A percentile compares a stretch with the other conserved stretches of the same genome.
Evolutionary conservation across 2,888 invertebrate genomes (phyloP).

Genomic region (Stictocephala bisonia): DNA sequence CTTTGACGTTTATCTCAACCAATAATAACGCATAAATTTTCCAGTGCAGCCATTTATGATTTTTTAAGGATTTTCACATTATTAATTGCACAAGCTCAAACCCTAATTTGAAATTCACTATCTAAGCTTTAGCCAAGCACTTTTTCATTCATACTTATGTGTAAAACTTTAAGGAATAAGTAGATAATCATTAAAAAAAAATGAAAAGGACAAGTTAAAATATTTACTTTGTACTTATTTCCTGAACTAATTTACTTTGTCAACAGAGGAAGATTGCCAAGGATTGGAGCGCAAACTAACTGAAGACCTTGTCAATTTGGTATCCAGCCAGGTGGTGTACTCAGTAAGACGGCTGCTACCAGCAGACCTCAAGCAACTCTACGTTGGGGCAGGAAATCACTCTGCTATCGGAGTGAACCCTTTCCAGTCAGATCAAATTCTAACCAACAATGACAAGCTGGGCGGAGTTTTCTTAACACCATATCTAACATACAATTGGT

Average conservation of each 20-base stretch:
- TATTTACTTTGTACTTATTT: neutral
- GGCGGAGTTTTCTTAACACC: constrained; percentile 87
- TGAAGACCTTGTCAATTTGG: constrained; percentile 78
- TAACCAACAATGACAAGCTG: constrained; percentile 74
- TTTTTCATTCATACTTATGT: too few species aligned
- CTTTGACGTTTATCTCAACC: too few species aligned
- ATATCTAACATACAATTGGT: constrained; percentile 84
- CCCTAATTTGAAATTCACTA: too few species aligned
- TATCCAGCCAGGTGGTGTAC: constrained; percentile 80
- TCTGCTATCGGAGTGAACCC: constrained; percentile 71
- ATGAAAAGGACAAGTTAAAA: neutral
- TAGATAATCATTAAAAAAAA: too few species aligned
- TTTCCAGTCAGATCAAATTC: constrained; percentile 74
- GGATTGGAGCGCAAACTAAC: constrained; percentile 70
- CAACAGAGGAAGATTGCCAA: constrained; percentile 37
- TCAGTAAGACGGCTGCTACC: constrained; percentile 84
- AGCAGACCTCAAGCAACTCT: constrained; percentile 84
- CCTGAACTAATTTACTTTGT: too few species aligned
- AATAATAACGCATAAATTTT: too few species aligned
- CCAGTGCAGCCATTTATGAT: too few species aligned
- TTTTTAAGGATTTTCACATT: too few species aligned
- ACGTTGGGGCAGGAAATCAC: constrained; percentile 66
- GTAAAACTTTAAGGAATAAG: too few species aligned
- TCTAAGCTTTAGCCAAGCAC: too few species aligned
- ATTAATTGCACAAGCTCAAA: too few species aligned